Percentiles rank a stretch among this genome's conserved stretches.
These are phyloP conservation scores for Portevinia maculata DNA, from an alignment of 2,888 invertebrate genomes.

Conservation along the genomic window DNA sequence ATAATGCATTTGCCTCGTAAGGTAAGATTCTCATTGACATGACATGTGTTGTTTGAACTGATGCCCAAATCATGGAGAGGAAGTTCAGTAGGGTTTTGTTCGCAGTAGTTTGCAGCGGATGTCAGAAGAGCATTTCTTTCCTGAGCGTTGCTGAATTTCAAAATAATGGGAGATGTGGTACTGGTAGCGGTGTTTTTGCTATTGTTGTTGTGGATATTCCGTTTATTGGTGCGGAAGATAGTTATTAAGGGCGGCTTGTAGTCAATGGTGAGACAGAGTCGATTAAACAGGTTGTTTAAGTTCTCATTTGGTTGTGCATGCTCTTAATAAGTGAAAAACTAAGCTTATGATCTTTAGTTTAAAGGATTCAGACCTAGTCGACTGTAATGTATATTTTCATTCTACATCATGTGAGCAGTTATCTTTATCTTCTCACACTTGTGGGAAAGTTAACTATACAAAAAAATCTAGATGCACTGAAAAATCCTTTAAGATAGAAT, in stretches of 20 bases:
- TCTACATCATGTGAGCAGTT: too few relatives aligned
- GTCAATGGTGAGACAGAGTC: not conserved
- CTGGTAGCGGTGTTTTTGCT: not conserved
- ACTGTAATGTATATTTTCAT: too few relatives aligned
- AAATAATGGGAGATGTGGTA: not conserved
- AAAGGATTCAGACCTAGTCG: too few relatives aligned
- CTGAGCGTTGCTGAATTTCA: constrained; percentile 10
- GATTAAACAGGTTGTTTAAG: not conserved
- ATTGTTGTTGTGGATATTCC: not conserved
- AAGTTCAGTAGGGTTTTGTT: constrained; percentile 4
- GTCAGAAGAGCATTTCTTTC: constrained; percentile 1
- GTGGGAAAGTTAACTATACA: too few relatives aligned
- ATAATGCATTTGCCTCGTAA: too few relatives aligned
- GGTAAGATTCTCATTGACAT: not conserved
- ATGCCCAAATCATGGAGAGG: not conserved
- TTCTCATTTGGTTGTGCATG: constrained; percentile 1
- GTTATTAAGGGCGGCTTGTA: not conserved
- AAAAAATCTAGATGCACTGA: too few relatives aligned
- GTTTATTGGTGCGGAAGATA: not conserved
- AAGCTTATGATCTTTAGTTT: too few relatives aligned
- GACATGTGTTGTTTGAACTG: not conserved
- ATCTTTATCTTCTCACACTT: too few relatives aligned
- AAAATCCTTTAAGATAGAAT: too few relatives aligned
- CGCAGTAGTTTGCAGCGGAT: not conserved
- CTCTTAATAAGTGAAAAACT: too few relatives aligned